Conservation (phyloP, 2,113 vertebrate genomes). For the Ceuthmochares aereus region DNA sequence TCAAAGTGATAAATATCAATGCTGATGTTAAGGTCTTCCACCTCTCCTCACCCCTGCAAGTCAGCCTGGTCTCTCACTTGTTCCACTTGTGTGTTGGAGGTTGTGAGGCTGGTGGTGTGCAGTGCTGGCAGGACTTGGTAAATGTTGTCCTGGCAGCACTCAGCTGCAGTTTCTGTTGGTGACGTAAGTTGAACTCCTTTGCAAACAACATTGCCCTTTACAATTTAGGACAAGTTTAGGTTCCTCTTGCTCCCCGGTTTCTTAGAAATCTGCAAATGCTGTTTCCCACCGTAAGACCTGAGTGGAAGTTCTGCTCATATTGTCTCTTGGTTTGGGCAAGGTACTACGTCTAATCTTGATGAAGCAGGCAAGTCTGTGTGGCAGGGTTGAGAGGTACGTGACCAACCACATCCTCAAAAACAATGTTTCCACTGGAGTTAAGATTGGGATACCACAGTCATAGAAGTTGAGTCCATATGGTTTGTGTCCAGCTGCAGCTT, state of each 20-base stretch:
- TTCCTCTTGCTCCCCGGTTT: neutral
- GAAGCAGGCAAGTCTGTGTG: too few relatives aligned
- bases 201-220: neutral
- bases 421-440: too few relatives aligned
- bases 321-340: too few relatives aligned
- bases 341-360: too few relatives aligned
- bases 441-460: too few relatives aligned
- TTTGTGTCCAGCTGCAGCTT: too few relatives aligned
- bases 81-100: neutral
- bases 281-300: neutral
- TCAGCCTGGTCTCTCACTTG: neutral
- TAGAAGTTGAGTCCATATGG: too few relatives aligned
- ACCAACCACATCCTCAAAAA: too few relatives aligned
- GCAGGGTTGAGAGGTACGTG: too few relatives aligned
- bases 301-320: neutral
- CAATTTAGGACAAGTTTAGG: fast-evolving
- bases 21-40: neutral
- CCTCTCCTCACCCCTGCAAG: neutral
- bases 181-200: neutral
- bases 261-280: neutral
- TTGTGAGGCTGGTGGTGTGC: neutral
- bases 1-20: neutral
- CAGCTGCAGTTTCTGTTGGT: neutral
- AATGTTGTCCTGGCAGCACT: neutral
- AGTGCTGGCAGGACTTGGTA: neutral